Evolutionary conservation across 2,113 vertebrate species (phyloP).

Genomic region (Nycticryphes semicollaris): DNA sequence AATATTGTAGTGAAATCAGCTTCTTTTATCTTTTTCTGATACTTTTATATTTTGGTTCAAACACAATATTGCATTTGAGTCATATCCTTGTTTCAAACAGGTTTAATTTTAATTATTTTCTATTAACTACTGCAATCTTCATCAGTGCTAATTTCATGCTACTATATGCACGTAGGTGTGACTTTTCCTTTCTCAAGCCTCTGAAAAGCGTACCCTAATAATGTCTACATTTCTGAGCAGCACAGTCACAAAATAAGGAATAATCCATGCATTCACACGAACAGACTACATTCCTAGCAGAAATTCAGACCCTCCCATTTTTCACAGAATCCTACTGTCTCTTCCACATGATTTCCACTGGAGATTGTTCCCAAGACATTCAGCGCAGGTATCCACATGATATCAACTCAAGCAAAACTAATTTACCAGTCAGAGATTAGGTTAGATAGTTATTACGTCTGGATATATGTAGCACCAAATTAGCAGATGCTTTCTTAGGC

Average conservation of each 20-base stretch:
- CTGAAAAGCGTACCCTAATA: not conserved
- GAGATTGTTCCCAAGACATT: not conserved
- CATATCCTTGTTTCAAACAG: not conserved
- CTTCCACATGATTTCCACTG: not conserved
- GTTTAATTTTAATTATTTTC: not conserved
- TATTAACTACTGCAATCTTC: not conserved
- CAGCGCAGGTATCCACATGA: not conserved
- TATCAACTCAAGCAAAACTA: not conserved
- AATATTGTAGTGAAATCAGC: not conserved
- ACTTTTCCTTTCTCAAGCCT: not conserved
- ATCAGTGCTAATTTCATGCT: not conserved
- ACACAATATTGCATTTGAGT: not conserved
- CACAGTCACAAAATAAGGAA: not conserved
- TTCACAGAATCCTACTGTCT: not conserved
- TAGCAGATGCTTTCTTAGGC: not conserved
- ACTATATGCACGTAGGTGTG: not conserved
- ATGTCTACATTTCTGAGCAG: not conserved
- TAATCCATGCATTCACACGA: not conserved
- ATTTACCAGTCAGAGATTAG: not conserved
- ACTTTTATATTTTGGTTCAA: not conserved
- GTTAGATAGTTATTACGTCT: not conserved
- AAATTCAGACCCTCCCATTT: not conserved
- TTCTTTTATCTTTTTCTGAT: not conserved
- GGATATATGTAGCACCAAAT: not conserved
- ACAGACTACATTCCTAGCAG: not conserved